phyloP scores from a whole-genome alignment of 2,888 invertebrate genomes.

The Hartigia nigra region DNA sequence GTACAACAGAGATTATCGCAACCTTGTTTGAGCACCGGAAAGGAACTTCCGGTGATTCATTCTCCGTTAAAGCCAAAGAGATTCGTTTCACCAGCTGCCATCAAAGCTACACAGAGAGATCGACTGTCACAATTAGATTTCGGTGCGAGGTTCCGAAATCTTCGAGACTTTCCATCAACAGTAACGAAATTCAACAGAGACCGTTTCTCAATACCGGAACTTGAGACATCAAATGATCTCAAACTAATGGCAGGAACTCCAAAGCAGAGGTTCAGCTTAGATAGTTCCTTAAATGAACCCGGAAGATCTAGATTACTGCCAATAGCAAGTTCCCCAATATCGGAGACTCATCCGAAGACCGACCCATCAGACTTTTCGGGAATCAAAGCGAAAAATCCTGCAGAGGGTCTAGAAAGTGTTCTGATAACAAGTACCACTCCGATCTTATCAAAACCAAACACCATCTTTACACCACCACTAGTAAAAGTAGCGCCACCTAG shows the following conservation, averaged over 20 bases:
- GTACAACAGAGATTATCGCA: slow-evolving; percentile 58
- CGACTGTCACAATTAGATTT: slow-evolving; percentile 55
- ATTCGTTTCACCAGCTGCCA: slow-evolving; percentile 34
- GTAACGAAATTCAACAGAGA: slow-evolving; percentile 54
- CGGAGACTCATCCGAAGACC: slow-evolving; percentile 40
- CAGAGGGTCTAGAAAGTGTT: slow-evolving; percentile 51
- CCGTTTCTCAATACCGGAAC: slow-evolving; percentile 58
- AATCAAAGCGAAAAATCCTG: slow-evolving; percentile 28
- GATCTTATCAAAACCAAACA: slow-evolving; percentile 38
- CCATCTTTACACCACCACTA: not conserved
- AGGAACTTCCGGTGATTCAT: slow-evolving; percentile 31
- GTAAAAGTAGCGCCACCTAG: slow-evolving; percentile 31
- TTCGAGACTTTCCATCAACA: slow-evolving; percentile 36
- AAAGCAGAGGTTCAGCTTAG: slow-evolving; percentile 57
- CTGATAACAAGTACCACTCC: slow-evolving; percentile 55
- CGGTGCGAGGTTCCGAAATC: slow-evolving; percentile 46
- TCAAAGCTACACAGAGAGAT: slow-evolving; percentile 48
- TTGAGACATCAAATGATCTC: slow-evolving; percentile 58
- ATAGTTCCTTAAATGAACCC: slow-evolving; percentile 52
- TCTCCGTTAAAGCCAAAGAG: slow-evolving; percentile 52
- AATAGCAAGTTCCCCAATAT: slow-evolving; percentile 59
- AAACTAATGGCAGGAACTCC: slow-evolving; percentile 57
- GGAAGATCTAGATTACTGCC: slow-evolving; percentile 47
- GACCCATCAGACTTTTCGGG: not conserved
- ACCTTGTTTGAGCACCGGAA: slow-evolving; percentile 49